These are phyloP conservation scores for Zoanthus sociatus DNA, from an alignment of 92 coral and sea anemone species.

Conservation along the genomic window DNA sequence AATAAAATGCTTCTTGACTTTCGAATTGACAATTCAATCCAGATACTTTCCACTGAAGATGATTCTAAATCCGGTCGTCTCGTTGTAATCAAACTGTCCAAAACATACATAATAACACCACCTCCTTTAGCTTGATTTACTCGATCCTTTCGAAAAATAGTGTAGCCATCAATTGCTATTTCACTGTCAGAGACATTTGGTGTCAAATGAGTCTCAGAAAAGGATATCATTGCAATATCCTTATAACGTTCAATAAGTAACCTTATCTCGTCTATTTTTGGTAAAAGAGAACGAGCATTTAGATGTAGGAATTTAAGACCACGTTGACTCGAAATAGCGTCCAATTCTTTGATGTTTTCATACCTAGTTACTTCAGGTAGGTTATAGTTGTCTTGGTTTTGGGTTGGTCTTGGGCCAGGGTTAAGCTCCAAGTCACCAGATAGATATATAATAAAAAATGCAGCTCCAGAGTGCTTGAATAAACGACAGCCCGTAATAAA, in stretches of 20 bases:
- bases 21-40: constrained; percentile 22
- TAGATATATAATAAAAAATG: too few relatives aligned
- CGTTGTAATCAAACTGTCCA: constrained; percentile 4
- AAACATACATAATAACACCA: constrained; percentile 35
- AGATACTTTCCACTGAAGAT: constrained; percentile 22
- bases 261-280: constrained; percentile 24
- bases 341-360: too few relatives aligned
- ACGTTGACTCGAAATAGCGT: not conserved
- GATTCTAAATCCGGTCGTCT: constrained; percentile 37
- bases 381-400: too few relatives aligned
- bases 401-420: too few relatives aligned
- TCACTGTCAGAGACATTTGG: constrained; percentile 9
- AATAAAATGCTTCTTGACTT: constrained; percentile 33
- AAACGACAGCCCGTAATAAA: too few relatives aligned
- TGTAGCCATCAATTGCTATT: constrained; percentile 12
- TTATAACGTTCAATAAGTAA: not conserved
- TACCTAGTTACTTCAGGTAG: too few relatives aligned
- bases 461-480: too few relatives aligned
- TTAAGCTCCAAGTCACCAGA: too few relatives aligned
- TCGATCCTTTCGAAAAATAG: constrained; percentile 4
- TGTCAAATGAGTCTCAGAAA: constrained; percentile 3
- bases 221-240: not conserved
- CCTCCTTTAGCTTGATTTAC: constrained; percentile 33
- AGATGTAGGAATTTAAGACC: constrained; percentile 18
- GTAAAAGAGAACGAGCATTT: constrained; percentile 17